A percentile compares a stretch with the other conserved stretches of the same genome.
Evolutionary conservation across 2,113 vertebrate genomes (phyloP).

Genomic region (Sturnus vulgaris): DNA sequence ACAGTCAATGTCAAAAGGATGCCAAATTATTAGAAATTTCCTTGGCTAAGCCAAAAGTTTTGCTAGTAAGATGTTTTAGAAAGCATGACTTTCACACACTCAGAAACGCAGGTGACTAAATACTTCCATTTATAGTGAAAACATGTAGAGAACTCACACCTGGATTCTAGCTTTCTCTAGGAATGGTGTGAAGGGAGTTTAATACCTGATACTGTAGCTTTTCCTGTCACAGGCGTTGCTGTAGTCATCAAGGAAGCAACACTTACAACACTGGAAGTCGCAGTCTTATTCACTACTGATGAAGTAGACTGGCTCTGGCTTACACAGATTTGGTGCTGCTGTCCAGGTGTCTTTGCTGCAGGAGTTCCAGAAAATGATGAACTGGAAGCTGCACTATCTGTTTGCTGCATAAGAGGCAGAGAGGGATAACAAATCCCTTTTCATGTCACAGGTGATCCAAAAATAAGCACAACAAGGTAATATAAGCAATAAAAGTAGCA

Average conservation of each 20-base stretch:
- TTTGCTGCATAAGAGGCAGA: slow-evolving; percentile 32
- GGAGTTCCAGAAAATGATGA: slow-evolving; percentile 51
- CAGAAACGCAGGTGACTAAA: background rate
- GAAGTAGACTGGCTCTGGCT: slow-evolving; percentile 57
- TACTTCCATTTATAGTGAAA: background rate
- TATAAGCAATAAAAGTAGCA: background rate
- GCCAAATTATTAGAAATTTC: background rate
- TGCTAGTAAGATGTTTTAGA: background rate
- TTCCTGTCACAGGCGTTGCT: slow-evolving; percentile 74
- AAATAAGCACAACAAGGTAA: background rate
- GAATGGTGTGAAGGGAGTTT: background rate
- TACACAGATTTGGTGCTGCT: slow-evolving; percentile 68
- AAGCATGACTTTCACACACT: background rate
- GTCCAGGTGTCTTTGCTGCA: slow-evolving; percentile 62
- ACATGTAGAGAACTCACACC: background rate
- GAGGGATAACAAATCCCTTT: background rate
- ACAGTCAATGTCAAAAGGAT: background rate
- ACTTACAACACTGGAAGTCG: slow-evolving; percentile 63
- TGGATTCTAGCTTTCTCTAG: background rate
- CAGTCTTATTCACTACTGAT: slow-evolving; percentile 58
- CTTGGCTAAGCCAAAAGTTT: background rate
- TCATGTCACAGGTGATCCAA: background rate
- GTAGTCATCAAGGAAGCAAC: slow-evolving; percentile 80
- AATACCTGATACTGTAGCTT: slow-evolving; percentile 87
- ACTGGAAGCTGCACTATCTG: slow-evolving; percentile 50